Evolutionary conservation across 1,140 invertebrate species (phyloP).

Genomic region (Gonatopus flavifemur): DNA sequence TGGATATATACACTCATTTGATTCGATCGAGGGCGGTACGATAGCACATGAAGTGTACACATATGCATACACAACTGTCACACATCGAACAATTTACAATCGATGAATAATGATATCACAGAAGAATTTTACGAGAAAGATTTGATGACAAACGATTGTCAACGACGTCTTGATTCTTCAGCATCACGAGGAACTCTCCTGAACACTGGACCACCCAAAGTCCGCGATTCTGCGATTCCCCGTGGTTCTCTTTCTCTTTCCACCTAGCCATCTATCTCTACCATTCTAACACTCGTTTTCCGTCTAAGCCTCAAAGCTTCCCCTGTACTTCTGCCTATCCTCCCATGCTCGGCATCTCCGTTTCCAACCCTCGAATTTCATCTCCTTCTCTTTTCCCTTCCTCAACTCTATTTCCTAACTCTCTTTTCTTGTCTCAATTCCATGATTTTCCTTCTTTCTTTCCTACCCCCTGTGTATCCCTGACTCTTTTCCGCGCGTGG

Average conservation of each 20-base stretch:
- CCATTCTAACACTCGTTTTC: slow-evolving; percentile 1
- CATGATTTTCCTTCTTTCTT: neutral
- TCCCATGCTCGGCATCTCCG: slow-evolving; percentile 15
- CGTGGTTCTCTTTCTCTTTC: slow-evolving; percentile 15
- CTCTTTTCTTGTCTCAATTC: neutral
- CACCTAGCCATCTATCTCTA: neutral
- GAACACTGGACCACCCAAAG: slow-evolving; percentile 42
- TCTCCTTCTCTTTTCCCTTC: slow-evolving; percentile 1
- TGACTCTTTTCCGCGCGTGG: neutral
- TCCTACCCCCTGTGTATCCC: neutral
- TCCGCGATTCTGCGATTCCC: slow-evolving; percentile 51
- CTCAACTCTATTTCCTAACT: slow-evolving; percentile 5
- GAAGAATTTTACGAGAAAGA: neutral
- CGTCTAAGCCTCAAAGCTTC: slow-evolving; percentile 5
- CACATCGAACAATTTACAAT: no score
- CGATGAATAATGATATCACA: no score
- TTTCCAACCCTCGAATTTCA: neutral
- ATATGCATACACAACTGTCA: no score
- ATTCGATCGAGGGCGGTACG: neutral
- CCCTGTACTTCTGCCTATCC: no score
- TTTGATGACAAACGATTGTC: neutral
- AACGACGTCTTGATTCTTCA: neutral
- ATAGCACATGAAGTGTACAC: no score
- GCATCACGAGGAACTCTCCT: slow-evolving; percentile 12
- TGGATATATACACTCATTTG: no score